A percentile compares a stretch with the other conserved stretches of the same genome.
These are phyloP conservation scores for Podarcis cretensis DNA, from an alignment of 2,113 vertebrate genomes.

Conservation along the genomic window DNA sequence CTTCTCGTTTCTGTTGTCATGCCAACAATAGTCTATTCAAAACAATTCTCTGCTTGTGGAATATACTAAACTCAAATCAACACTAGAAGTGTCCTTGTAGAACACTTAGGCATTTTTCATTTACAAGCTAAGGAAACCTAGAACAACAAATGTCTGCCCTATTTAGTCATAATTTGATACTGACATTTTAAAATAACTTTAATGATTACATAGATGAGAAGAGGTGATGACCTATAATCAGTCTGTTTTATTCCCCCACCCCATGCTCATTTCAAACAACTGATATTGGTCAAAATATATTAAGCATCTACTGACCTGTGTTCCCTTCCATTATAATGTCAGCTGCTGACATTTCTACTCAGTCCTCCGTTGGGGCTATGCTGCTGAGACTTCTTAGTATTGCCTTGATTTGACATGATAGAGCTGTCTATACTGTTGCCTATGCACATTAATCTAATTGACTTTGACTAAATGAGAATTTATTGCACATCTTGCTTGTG, in stretches of 20 bases:
- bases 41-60: conserved; percentile 20
- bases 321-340: neutral
- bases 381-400: neutral
- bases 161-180: neutral
- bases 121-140: neutral
- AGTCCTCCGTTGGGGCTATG: neutral
- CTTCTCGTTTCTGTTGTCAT: conserved; percentile 29
- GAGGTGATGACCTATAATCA: neutral
- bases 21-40: conserved; percentile 19
- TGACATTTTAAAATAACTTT: neutral
- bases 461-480: neutral
- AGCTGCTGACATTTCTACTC: neutral
- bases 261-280: neutral
- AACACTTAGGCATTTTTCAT: neutral
- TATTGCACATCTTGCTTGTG: neutral
- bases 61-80: conserved; percentile 4
- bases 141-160: neutral
- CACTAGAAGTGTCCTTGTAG: neutral
- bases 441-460: neutral
- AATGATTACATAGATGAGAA: neutral
- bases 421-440: neutral
- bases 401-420: neutral
- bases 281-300: neutral
- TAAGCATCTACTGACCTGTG: neutral
- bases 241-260: neutral